Percentiles rank a stretch among this genome's conserved stretches.
Conservation (phyloP, 2,113 vertebrate species). For the Oenanthe melanoleuca region DNA sequence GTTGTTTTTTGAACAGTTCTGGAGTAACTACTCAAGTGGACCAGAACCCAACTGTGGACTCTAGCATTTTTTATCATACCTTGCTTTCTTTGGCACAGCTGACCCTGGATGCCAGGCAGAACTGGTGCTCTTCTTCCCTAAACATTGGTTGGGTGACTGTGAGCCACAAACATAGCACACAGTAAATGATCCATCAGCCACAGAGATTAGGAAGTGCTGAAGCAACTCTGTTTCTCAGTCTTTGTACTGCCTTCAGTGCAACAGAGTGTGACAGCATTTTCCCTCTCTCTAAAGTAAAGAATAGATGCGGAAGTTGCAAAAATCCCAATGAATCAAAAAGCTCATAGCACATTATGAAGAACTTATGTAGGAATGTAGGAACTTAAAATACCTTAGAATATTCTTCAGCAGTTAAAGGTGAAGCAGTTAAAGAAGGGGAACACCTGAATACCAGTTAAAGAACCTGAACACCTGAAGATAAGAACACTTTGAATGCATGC, state of each 20-base stretch:
- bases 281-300: neutral
- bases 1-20: neutral
- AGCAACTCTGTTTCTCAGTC: neutral
- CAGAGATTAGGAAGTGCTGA: neutral
- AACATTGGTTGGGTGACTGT: neutral
- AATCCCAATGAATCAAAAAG: neutral
- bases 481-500: neutral
- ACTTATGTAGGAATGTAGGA: neutral
- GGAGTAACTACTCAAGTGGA: neutral
- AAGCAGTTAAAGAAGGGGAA: neutral
- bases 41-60: neutral
- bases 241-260: neutral
- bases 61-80: neutral
- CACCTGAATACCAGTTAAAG: too few species aligned
- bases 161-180: neutral
- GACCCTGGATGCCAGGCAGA: neutral
- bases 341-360: too few species aligned
- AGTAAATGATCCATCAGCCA: neutral
- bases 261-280: neutral
- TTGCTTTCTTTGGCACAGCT: neutral
- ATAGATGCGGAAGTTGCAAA: neutral
- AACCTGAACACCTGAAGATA: neutral
- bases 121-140: neutral
- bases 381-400: neutral
- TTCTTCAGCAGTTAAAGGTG: neutral